Base-by-base conservation (phyloP, 2,888 invertebrate species). In the Carcina quercana region DNA sequence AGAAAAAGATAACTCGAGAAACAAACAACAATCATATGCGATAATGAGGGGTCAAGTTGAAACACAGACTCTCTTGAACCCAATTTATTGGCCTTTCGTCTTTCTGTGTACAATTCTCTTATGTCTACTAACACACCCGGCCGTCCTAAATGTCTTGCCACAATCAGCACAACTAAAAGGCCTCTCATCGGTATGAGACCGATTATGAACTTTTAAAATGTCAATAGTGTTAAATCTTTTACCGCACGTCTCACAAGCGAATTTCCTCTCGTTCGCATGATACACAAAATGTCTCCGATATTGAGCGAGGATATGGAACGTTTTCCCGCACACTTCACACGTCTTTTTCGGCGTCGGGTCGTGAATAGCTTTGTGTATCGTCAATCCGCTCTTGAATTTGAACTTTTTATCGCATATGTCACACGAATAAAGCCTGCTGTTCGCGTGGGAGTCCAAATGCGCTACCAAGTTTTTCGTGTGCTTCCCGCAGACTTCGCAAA, bases 201-300 rank as follows among this genome's bases (percentile, higher is more conserved):
- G 65, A 28, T 68, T 63, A 35, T 87, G 87, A 0, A 85, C 80
- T 26, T 60, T 62, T 24, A 87, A 53, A 13, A 86, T 85, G 32
- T 86, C 86, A 14, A 74, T 50, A 2, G 86, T 85, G 30, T 84
- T 85, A 39, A 86, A 87, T 5, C 84, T 58, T 42, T 86, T 86
- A 1, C 84, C 83, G 38, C 87, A 87, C 0, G 85, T 76, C 3
- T 79, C 74, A 35, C 87, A 87, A 4, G 67, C 71, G 44, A 70
- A 80, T 25, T 80, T 84, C 45, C 84, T 71, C 44, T 86, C 84
- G 33, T 86, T 86, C 1, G 84, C 85, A 50, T 87, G 87, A 38
- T 84, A 85, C 1, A 79, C 72, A 36, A 68, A 76, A 40, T 87
- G 87, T 13, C 84, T 62, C 12, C 74, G 63, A 29, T 86, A 82